These are phyloP conservation scores for Perizoma flavofasciatum DNA, from an alignment of 2,888 invertebrate genomes.

Conservation along the genomic window DNA sequence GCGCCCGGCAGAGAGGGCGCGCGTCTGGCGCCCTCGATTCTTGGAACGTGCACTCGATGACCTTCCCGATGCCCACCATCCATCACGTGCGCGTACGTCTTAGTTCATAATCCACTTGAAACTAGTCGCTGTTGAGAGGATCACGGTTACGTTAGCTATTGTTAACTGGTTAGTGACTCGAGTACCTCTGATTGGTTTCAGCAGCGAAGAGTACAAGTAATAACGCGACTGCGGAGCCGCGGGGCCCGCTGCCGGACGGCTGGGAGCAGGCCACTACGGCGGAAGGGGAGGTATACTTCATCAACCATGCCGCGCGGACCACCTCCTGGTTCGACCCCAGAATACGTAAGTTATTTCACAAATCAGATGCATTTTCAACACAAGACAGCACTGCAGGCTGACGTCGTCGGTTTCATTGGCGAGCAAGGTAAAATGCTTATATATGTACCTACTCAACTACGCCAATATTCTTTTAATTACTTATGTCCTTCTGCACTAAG, in stretches of 20 bases:
- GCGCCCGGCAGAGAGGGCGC: slow-evolving; percentile 50
- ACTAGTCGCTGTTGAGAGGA: slow-evolving; percentile 80
- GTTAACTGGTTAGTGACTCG: slow-evolving; percentile 40
- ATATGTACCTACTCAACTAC: no score
- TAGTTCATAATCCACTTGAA: slow-evolving; percentile 67
- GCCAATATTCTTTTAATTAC: no score
- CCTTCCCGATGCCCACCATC: slow-evolving; percentile 67
- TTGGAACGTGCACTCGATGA: slow-evolving; percentile 68
- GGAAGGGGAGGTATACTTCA: slow-evolving; percentile 94
- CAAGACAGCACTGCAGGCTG: not conserved
- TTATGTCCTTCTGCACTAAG: no score
- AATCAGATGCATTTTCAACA: slow-evolving; percentile 13
- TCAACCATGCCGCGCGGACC: slow-evolving; percentile 96
- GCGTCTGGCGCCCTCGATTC: slow-evolving; percentile 69
- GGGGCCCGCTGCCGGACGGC: slow-evolving; percentile 92
- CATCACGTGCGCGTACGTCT: slow-evolving; percentile 66
- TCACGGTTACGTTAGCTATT: slow-evolving; percentile 56
- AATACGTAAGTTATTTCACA: slow-evolving; percentile 91
- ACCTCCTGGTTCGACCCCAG: slow-evolving; percentile 99
- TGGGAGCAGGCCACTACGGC: slow-evolving; percentile 94
- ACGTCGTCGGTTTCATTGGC: not conserved
- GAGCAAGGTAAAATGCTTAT: slow-evolving; percentile 9
- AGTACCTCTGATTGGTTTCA: slow-evolving; percentile 75
- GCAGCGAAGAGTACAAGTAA: slow-evolving; percentile 83
- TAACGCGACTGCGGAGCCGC: slow-evolving; percentile 81